These are phyloP conservation scores for Nylanderia fulva DNA, from an alignment of 1,140 invertebrate genomes.

Conservation along the genomic window DNA sequence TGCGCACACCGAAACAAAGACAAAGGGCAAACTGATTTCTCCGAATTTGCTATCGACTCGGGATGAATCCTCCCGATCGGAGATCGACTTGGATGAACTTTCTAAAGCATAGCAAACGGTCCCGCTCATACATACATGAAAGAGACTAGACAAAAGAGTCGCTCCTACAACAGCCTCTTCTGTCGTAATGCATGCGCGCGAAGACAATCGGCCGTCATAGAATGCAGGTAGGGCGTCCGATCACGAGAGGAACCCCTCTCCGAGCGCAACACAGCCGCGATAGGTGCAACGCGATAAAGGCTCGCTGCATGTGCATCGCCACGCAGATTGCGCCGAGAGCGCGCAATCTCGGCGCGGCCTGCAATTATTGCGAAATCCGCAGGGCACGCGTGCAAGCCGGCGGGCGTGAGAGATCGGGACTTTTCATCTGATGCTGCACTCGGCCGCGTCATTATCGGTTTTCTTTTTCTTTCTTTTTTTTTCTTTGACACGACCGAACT, in stretches of 20 bases:
- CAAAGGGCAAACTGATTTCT: slow-evolving; percentile 55
- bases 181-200: slow-evolving; percentile 52
- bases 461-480: no score
- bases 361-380: slow-evolving; percentile 69
- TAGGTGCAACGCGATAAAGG: slow-evolving; percentile 69
- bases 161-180: slow-evolving; percentile 56
- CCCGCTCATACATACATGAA: slow-evolving; percentile 26
- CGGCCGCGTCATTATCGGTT: slow-evolving; percentile 15
- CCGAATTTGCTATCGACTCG: slow-evolving; percentile 44
- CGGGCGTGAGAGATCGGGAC: slow-evolving; percentile 66
- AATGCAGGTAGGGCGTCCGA: slow-evolving; percentile 63
- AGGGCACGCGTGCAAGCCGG: slow-evolving; percentile 53
- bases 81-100: slow-evolving; percentile 36
- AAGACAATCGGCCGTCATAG: slow-evolving; percentile 65
- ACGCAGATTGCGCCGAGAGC: slow-evolving; percentile 63
- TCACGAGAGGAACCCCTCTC: slow-evolving; percentile 42
- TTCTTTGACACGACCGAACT: background rate
- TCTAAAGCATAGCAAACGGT: slow-evolving; percentile 49
- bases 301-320: slow-evolving; percentile 64
- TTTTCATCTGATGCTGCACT: slow-evolving; percentile 60
- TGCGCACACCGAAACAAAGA: slow-evolving; percentile 1
- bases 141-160: slow-evolving; percentile 51
- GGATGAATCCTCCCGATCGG: slow-evolving; percentile 44
- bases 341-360: slow-evolving; percentile 10
- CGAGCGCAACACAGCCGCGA: slow-evolving; percentile 59